phyloP scores from a whole-genome alignment of 1,140 invertebrate species.

The Thereuonema tuberculata region DNA sequence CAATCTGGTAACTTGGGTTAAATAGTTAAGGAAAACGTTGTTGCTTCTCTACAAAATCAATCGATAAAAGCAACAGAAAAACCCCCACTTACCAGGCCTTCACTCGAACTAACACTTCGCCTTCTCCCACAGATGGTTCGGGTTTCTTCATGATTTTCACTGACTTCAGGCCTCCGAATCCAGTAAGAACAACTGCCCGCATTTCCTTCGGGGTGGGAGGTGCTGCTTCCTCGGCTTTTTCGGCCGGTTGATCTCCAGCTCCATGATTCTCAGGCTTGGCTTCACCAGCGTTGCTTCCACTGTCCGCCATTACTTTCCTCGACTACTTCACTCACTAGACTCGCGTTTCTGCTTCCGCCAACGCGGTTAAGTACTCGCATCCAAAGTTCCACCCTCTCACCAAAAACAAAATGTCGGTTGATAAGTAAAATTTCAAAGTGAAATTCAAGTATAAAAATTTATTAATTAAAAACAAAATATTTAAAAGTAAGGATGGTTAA shows the following conservation, averaged over 20 bases:
- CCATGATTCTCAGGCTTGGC: conserved; percentile 36
- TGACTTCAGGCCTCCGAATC: conserved; percentile 69
- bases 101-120: conserved; percentile 66
- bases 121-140: conserved; percentile 53
- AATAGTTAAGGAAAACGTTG: too few species aligned
- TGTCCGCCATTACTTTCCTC: conserved; percentile 5
- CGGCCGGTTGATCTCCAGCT: neutral
- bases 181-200: conserved; percentile 62
- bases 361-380: neutral
- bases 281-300: conserved; percentile 13
- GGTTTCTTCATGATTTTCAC: conserved; percentile 66
- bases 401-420: too few species aligned
- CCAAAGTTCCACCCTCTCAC: too few species aligned
- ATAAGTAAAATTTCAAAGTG: too few species aligned
- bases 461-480: too few species aligned
- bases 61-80: too few species aligned
- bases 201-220: conserved; percentile 54
- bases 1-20: too few species aligned
- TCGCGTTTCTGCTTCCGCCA: neutral
- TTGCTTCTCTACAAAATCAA: too few species aligned
- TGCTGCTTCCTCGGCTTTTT: conserved; percentile 12
- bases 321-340: neutral
- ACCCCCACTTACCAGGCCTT: conserved; percentile 75
- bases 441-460: too few species aligned
- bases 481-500: too few species aligned